phyloP scores from a whole-genome alignment of 2,797 vertebrate species.

The Halcyon chelicuti region DNA sequence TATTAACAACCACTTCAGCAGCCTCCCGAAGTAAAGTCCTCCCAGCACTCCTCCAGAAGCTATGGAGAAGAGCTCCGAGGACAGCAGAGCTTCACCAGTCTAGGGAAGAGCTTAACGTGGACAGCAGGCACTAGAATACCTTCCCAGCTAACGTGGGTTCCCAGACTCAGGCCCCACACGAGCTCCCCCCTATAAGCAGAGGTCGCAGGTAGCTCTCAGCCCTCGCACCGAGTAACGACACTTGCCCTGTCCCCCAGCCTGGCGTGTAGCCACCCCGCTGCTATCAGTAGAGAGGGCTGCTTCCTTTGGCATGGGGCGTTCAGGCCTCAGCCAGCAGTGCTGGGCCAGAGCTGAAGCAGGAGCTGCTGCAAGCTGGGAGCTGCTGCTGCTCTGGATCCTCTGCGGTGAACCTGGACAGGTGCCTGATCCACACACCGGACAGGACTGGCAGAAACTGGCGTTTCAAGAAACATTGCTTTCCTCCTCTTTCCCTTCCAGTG shows the following conservation, averaged over 20 bases:
- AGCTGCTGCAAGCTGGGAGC: not conserved
- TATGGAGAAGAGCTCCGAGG: not conserved
- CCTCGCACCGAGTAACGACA: not conserved
- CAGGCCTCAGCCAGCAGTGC: not conserved
- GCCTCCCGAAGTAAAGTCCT: not conserved
- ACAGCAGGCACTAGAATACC: not conserved
- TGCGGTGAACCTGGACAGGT: not conserved
- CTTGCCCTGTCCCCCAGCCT: not conserved
- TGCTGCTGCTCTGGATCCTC: not conserved
- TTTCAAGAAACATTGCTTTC: not conserved
- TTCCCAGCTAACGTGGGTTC: not conserved
- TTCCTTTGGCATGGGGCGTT: fast-evolving
- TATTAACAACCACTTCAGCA: not conserved
- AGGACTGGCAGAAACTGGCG: not conserved
- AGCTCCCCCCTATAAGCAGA: not conserved
- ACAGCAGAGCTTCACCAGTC: not conserved
- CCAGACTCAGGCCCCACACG: not conserved
- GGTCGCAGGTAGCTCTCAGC: not conserved
- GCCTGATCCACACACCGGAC: not conserved
- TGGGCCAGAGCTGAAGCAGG: not conserved
- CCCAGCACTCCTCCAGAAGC: not conserved
- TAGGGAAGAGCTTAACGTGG: not conserved
- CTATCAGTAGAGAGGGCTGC: not conserved
- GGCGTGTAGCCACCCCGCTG: not conserved
- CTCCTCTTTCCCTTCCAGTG: not conserved